Conservation (phyloP, 1,140 invertebrate species). For the Tachypleus tridentatus region DNA sequence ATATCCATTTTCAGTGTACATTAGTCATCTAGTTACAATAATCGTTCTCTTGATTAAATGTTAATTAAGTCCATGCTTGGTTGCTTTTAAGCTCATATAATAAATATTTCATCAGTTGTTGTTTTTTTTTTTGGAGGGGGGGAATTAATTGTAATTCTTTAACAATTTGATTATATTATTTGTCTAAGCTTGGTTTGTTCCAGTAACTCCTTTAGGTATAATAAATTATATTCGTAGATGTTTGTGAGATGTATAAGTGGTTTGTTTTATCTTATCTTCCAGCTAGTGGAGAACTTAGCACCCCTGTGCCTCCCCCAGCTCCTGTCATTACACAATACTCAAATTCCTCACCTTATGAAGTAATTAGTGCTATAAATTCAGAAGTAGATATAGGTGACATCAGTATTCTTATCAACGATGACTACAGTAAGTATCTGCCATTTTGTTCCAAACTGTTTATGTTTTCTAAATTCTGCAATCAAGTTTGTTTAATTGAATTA, state of each 20-base stretch:
- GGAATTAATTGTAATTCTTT: no score
- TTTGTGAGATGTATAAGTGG: neutral
- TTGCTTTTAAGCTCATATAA: no score
- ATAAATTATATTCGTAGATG: neutral
- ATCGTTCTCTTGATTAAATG: no score
- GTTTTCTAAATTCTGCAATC: no score
- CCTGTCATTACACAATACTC: conserved; percentile 62
- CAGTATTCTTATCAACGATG: conserved; percentile 42
- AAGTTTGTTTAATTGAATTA: no score
- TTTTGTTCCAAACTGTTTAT: neutral
- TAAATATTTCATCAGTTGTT: no score
- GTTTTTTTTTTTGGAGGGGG: no score
- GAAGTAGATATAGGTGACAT: conserved; percentile 51
- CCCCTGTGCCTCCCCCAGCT: conserved; percentile 51
- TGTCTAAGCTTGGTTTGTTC: no score
- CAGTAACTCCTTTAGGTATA: neutral
- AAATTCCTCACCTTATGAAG: conserved; percentile 29
- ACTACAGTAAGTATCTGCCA: conserved; percentile 27
- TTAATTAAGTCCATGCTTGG: no score
- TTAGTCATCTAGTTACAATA: no score
- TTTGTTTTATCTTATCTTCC: conserved; percentile 1
- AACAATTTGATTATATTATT: no score
- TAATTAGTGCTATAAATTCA: conserved; percentile 34
- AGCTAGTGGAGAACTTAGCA: conserved; percentile 28
- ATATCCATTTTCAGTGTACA: no score